Base-by-base conservation (phyloP, 2,113 vertebrate genomes). In the Paramisgurnus dabryanus region DNA sequence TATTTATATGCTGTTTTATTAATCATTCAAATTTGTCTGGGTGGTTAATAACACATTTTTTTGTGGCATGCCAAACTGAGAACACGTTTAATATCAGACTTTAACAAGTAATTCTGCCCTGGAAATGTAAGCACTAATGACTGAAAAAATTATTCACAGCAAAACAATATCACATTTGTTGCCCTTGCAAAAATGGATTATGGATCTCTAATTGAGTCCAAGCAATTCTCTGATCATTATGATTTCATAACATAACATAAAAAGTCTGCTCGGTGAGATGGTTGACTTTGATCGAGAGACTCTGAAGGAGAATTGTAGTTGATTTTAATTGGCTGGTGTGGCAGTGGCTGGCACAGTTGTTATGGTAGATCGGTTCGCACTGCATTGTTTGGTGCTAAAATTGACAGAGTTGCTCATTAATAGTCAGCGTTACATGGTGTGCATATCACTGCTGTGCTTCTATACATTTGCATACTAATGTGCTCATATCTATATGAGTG, bases 321-420 rank as follows among this genome's bases (percentile, higher is more conserved):
- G 70, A 73, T 74, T 60, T 74, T 74, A 74, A 74, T 74, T 74
- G 71, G 49, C 65, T 8, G 40, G 45, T 12, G 49, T 49, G 50
- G 49, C 55, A 79, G 77, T 3, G 41, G 39, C 69, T 71, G 67
- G 17, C 50, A 4, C 61, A 66, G 39, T 55, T 65, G 47, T 80
- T 72, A 55, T 65, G 58, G 45, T 49, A 40, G 50, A 66, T n/a
- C 47, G 40, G 27, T 73, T 80, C 61, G 55, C 60, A 66, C 67
- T 55, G 78, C 69, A 66, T 66, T 80, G 69, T 80, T 80, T 66
- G 69, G 61, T 80, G 78, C 53, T 73, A 73, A 57, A 79, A 57
- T 65, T 80, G 78, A 57, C 61, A 66, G 47, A 55, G 69, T 66
- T 47, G 45, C 68, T 73, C 78, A 66, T 80, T 70, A 80, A 80